Evolutionary conservation across 2,888 invertebrate species (phyloP), one percentile per base, ranked within the genome.

Genomic region (Anthoptus insignis): DNA sequence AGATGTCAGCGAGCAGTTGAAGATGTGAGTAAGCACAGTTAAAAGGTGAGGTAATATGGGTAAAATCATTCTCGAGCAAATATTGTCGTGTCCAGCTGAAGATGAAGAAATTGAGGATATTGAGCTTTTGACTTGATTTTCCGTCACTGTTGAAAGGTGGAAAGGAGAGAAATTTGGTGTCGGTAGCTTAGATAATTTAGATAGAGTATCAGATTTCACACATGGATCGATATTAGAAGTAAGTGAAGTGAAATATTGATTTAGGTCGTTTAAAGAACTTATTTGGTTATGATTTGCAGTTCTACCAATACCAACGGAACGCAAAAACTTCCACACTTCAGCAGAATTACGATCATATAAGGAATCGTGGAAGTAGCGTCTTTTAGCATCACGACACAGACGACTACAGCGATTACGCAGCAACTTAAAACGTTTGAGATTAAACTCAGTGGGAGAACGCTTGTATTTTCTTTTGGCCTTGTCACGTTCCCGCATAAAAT

Each of bases 251-350:
- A 32, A 32, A 32, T 32, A 9, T 11, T 32, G 6, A 11, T 8
- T 9, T 2, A 6, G 11, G 11, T 53, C 53, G 16, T 19, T 34
- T 53, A 53, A 4, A 14, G 19, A 19, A 53, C 21, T 34, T 53
- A 19, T 21, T 32, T 19, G 19, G 19, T 29, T 1, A 19, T 1
- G 3, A 11, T 16, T 14, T 6, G 2, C 2, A 4, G 29, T 16
- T 13, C 34, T 53, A 4, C 53, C 53, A 19, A 53, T 34, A 21
- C 53, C 53, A 13, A 32, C 19, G 11, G 53, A 53, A 21, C 34
- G 32, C 19, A 53, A 13, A 14, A 53, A 53, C 19, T 13, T 53
- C 53, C 53, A 53, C 6, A 21, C 9, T 11, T 34, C 53, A 13
- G 32, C 11, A n/a, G 50, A 9, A 27, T 13, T 29, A 9, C 29